These are phyloP conservation scores for Melanophora roralis DNA, from an alignment of 2,888 invertebrate species.

Conservation along the genomic window DNA sequence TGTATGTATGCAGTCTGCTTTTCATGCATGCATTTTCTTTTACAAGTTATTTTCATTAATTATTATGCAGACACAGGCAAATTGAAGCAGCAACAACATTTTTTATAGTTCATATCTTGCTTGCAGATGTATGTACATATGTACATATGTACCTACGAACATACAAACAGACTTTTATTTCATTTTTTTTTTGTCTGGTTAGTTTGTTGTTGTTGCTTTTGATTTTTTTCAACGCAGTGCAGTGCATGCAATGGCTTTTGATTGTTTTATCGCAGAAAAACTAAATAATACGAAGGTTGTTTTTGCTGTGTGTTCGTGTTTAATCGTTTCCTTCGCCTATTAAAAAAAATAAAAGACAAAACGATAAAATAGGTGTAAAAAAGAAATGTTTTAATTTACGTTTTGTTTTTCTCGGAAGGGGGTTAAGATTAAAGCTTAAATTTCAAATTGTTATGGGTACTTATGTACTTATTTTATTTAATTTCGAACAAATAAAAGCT, in stretches of 20 bases:
- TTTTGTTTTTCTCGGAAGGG: background rate
- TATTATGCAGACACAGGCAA: slow-evolving; percentile 17
- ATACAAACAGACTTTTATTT: background rate
- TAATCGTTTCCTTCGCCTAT: slow-evolving; percentile 59
- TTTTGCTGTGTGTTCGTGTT: slow-evolving; percentile 47
- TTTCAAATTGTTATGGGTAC: background rate
- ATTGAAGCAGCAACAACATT: background rate
- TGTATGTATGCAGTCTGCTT: slow-evolving; percentile 4
- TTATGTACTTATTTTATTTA: too few species aligned
- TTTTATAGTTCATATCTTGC: background rate
- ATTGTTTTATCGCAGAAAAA: slow-evolving; percentile 54
- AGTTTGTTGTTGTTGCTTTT: slow-evolving; percentile 20
- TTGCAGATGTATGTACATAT: background rate
- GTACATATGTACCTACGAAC: background rate
- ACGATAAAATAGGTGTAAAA: slow-evolving; percentile 11
- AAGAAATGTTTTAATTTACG: slow-evolving; percentile 18
- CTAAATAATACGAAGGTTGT: slow-evolving; percentile 44
- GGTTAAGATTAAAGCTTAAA: background rate
- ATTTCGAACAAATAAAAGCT: too few species aligned
- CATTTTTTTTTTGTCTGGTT: slow-evolving; percentile 37
- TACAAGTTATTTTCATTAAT: slow-evolving; percentile 56
- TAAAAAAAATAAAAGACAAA: slow-evolving; percentile 12
- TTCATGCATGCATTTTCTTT: slow-evolving; percentile 36
- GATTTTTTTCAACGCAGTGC: slow-evolving; percentile 2
- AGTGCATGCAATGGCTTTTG: slow-evolving; percentile 35